These are phyloP conservation scores for Lipotes vexillifer DNA, from an alignment of 2,113 vertebrate genomes.

Conservation along the genomic window DNA sequence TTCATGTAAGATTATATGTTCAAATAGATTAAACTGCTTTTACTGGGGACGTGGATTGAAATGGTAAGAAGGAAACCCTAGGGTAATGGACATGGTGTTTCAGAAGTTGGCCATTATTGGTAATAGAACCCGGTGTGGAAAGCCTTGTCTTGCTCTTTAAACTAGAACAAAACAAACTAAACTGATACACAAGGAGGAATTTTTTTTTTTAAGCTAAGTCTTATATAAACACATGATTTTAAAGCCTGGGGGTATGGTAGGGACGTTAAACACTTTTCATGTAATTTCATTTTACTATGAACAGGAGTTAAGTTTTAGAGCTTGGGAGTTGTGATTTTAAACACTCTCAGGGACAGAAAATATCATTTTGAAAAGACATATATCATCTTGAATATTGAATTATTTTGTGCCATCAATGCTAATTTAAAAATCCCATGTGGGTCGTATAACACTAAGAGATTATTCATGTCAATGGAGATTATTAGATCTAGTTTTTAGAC, in stretches of 20 bases:
- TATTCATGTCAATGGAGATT: not conserved
- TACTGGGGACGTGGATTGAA: not conserved
- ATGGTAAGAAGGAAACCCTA: not conserved
- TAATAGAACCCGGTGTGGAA: not conserved
- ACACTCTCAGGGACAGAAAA: not conserved
- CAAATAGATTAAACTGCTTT: not conserved
- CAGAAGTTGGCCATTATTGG: not conserved
- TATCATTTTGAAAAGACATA: not conserved
- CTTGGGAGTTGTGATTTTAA: not conserved
- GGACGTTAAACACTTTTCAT: not conserved
- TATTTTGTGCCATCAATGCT: not conserved
- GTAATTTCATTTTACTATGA: not conserved
- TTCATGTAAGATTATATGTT: not conserved
- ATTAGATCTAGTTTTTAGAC: not conserved
- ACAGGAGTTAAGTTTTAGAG: not conserved
- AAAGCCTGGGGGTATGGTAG: not conserved
- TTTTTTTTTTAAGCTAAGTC: not conserved
- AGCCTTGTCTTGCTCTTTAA: not conserved
- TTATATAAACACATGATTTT: slow-evolving; percentile 8
- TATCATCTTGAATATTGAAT: slow-evolving; percentile 12
- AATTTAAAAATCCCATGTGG: not conserved
- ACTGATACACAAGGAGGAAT: not conserved
- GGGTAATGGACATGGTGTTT: not conserved
- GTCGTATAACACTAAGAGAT: not conserved
- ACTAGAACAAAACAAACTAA: not conserved